Conservation (phyloP, 2,888 invertebrate genomes). For the Salticus scenicus region DNA sequence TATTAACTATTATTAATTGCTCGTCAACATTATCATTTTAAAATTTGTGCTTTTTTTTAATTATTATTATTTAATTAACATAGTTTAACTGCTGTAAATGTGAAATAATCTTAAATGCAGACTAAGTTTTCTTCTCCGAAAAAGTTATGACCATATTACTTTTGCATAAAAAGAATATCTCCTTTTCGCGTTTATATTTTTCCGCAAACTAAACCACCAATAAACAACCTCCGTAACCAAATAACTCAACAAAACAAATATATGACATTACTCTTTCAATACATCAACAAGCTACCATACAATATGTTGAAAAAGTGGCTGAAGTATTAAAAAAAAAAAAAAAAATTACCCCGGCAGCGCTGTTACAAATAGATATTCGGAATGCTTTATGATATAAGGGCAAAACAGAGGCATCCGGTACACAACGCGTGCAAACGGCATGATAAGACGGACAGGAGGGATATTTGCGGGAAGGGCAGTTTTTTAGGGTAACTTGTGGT, state of each 20-base stretch:
- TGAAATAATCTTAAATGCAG: too few relatives aligned
- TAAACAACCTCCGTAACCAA: too few relatives aligned
- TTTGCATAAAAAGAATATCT: too few relatives aligned
- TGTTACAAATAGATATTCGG: slow-evolving; percentile 66
- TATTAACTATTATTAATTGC: too few relatives aligned
- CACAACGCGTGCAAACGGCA: slow-evolving; percentile 40
- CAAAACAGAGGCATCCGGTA: slow-evolving; percentile 24
- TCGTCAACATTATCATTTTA: too few relatives aligned
- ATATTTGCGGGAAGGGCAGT: slow-evolving; percentile 16
- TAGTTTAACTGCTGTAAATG: too few relatives aligned
- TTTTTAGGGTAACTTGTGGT: slow-evolving; percentile 62
- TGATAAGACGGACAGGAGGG: slow-evolving; percentile 53
- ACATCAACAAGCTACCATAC: slow-evolving; percentile 28
- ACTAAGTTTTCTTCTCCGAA: too few relatives aligned
- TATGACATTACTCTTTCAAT: background rate
- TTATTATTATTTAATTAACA: too few relatives aligned
- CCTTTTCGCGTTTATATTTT: too few relatives aligned
- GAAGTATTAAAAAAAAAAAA: background rate
- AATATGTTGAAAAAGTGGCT: background rate
- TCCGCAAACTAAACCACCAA: too few relatives aligned
- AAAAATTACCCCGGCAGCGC: background rate
- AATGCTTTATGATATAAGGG: slow-evolving; percentile 60
- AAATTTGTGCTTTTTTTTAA: too few relatives aligned
- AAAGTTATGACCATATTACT: too few relatives aligned
- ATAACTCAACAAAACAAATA: background rate